phyloP scores from a whole-genome alignment of 2,888 invertebrate genomes.

The Pherbina coryleti region DNA sequence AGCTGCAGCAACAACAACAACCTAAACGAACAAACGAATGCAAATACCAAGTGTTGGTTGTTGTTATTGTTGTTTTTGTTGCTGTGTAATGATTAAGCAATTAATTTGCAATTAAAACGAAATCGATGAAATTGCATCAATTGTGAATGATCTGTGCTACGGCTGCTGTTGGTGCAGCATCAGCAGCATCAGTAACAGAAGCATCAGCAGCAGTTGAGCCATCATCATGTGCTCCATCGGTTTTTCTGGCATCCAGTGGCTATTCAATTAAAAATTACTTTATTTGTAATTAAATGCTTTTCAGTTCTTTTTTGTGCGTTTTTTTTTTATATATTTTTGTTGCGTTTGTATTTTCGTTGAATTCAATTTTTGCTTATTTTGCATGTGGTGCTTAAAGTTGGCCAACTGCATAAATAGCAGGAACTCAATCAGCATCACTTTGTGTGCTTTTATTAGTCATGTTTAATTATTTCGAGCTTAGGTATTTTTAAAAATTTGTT shows the following conservation, averaged over 20 bases:
- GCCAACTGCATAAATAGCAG: constrained; percentile 10
- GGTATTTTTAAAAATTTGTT: neutral
- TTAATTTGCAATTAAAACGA: constrained; percentile 66
- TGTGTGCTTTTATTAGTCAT: neutral
- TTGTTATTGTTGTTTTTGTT: constrained; percentile 44
- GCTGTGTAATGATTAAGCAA: constrained; percentile 61
- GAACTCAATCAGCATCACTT: neutral
- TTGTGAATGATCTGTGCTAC: neutral
- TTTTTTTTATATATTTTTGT: too few species aligned
- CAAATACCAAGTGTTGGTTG: neutral
- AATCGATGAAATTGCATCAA: constrained; percentile 39
- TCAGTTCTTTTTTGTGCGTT: constrained; percentile 17
- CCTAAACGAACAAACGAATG: neutral
- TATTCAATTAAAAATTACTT: constrained; percentile 68
- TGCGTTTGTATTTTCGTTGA: neutral
- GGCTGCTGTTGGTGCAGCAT: neutral
- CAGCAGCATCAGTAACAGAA: constrained; percentile 11
- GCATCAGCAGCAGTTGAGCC: constrained; percentile 38
- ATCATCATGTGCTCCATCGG: constrained; percentile 49
- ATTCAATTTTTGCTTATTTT: neutral
- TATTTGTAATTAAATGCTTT: constrained; percentile 66
- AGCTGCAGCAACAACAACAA: neutral
- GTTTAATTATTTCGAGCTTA: neutral
- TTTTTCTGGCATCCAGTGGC: constrained; percentile 54
- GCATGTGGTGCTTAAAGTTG: neutral